phyloP scores from a whole-genome alignment of 2,113 vertebrate species.

The Leptocoma aspasia region DNA sequence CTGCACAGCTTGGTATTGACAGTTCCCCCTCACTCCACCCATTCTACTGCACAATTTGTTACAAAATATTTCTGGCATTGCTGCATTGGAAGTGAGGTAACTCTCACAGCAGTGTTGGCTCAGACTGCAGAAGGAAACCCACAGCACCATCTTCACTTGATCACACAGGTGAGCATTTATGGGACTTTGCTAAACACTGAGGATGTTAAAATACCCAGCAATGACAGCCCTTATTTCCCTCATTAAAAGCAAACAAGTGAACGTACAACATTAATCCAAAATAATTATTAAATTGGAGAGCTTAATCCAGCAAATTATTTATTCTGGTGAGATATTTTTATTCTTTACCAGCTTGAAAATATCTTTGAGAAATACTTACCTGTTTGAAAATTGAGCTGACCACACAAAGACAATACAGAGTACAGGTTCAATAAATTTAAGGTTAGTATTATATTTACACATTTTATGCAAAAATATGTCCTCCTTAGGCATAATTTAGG shows the following conservation, averaged over 20 bases:
- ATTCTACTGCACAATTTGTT: not conserved
- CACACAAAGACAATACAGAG: not conserved
- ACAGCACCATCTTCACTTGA: not conserved
- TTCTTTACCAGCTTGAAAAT: not conserved
- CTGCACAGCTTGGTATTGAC: not conserved
- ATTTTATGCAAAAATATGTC: not conserved
- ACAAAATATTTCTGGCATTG: not conserved
- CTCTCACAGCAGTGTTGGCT: not conserved
- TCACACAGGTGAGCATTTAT: not conserved
- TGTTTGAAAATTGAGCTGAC: not conserved
- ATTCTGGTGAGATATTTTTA: not conserved
- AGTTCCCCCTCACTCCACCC: not conserved
- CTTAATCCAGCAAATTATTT: not conserved
- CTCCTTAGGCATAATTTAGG: not conserved
- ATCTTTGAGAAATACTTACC: not conserved
- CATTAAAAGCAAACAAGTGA: not conserved
- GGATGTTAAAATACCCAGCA: not conserved
- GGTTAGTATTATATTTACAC: not conserved
- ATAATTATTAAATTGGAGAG: not conserved
- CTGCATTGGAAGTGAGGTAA: not conserved
- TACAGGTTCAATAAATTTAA: not conserved
- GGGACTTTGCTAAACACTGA: not conserved
- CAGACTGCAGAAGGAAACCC: not conserved
- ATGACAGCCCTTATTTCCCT: not conserved
- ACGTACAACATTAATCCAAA: not conserved